These are phyloP conservation scores for Zonotrichia leucophrys DNA, from an alignment of 2,113 vertebrate species.

Conservation along the genomic window DNA sequence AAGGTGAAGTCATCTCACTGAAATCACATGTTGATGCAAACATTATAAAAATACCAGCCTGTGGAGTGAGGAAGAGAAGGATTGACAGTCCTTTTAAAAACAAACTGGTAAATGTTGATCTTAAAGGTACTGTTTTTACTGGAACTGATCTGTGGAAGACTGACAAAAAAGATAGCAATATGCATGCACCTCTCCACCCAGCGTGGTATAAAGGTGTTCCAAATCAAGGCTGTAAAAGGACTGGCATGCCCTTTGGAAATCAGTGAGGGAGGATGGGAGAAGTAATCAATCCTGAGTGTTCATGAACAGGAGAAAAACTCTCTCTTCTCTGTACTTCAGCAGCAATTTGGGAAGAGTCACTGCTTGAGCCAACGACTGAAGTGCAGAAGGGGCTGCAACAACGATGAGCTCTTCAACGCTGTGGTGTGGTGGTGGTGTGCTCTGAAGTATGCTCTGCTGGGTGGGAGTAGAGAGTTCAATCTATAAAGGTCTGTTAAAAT, in stretches of 20 bases:
- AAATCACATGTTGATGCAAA: slow-evolving; percentile 44
- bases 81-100: slow-evolving; percentile 38
- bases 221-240: background rate
- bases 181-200: background rate
- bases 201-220: background rate
- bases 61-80: background rate
- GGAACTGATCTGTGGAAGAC: background rate
- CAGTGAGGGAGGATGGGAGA: background rate
- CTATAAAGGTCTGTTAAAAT: background rate
- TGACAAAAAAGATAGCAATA: background rate
- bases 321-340: background rate
- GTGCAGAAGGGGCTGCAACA: background rate
- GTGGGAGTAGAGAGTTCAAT: background rate
- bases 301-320: background rate
- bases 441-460: background rate
- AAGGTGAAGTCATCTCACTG: slow-evolving; percentile 44
- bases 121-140: slow-evolving; percentile 28
- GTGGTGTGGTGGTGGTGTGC: background rate
- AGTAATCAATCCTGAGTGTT: background rate
- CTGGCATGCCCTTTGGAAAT: background rate
- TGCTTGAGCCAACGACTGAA: background rate
- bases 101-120: slow-evolving; percentile 23
- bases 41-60: slow-evolving; percentile 32
- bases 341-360: background rate
- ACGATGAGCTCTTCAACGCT: background rate